Conservation (phyloP, 2,888 invertebrate species). For the Sphaerophoria taeniata region DNA sequence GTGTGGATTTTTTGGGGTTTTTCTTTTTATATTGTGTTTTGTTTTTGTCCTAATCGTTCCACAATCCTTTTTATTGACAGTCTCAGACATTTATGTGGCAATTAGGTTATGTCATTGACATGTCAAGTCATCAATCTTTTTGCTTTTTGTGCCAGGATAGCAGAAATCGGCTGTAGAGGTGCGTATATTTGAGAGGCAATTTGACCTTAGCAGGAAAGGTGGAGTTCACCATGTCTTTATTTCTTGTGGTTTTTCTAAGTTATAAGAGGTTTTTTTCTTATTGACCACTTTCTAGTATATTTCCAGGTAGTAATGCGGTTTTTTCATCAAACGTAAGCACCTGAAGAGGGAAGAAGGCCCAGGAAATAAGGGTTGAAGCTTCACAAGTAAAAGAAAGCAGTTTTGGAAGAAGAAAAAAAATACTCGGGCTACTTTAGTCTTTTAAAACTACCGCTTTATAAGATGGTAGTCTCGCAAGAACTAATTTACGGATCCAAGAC, state of each 20-base stretch:
- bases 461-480: too few species aligned
- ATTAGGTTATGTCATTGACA: conserved; percentile 80
- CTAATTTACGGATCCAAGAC: too few species aligned
- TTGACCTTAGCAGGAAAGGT: background rate
- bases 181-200: background rate
- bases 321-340: too few species aligned
- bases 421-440: too few species aligned
- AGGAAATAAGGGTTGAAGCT: too few species aligned
- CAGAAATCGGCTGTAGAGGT: conserved; percentile 75
- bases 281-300: background rate
- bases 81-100: conserved; percentile 27
- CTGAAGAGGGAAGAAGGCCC: too few species aligned
- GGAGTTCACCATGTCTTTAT: background rate
- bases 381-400: too few species aligned
- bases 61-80: conserved; percentile 32
- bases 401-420: too few species aligned
- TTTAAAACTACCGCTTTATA: too few species aligned
- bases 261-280: background rate
- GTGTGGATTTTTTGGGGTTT: background rate
- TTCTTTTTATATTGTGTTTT: background rate
- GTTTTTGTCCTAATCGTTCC: background rate
- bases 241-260: too few species aligned
- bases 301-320: too few species aligned
- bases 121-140: conserved; percentile 83
- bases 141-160: conserved; percentile 80